Base-by-base conservation (phyloP, 2,888 invertebrate genomes). In the Calameuta idolon region DNA sequence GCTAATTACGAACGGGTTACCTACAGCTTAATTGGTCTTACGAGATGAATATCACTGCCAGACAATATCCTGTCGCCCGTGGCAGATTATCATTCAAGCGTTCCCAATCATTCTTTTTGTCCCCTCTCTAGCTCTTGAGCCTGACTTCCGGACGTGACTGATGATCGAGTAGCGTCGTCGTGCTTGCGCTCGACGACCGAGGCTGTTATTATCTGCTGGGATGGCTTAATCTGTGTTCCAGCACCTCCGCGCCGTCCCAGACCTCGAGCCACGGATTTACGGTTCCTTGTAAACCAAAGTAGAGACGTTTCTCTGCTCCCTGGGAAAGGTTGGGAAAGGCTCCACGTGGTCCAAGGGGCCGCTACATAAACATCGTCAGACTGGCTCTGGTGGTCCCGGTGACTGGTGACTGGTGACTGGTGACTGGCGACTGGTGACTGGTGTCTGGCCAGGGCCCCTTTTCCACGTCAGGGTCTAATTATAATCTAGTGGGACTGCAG, bases 401-500 rank as follows among this genome's bases (percentile, higher is more conserved):
- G 71, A 33, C 71, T 71, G 71, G 33, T 71, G 71, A 23, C 71
- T 31, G 31, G 31, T n/a, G n/a, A n/a, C n/a, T n/a, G n/a, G n/a
- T n/a, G n/a, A n/a, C n/a, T n/a, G n/a, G n/a, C n/a, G n/a, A n/a
- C n/a, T n/a, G 71, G 71, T 34, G 71, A 33, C 71, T 71, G 71
- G 33, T 71, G 71, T 34, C 71, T 31, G 31, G 31, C 71, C 71
- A 34, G 31, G 71, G 71, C 71, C 33, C 12, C 55, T 55, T 55
- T 55, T 55, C 23, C 31, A 71, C 31, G 31, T 31, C 33, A 12
- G 71, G 31, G 31, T 83, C 83, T 83, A 83, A 83, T 82, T 83
- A 83, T 83, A 83, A 83, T 83, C 82, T 79, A 75, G 71, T 79
- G 75, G 80, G 78, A 79, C 80, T 78, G 82, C 79, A 80, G 74